These are phyloP conservation scores for Lochmaea capreae DNA, from an alignment of 2,888 invertebrate species.

Conservation along the genomic window DNA sequence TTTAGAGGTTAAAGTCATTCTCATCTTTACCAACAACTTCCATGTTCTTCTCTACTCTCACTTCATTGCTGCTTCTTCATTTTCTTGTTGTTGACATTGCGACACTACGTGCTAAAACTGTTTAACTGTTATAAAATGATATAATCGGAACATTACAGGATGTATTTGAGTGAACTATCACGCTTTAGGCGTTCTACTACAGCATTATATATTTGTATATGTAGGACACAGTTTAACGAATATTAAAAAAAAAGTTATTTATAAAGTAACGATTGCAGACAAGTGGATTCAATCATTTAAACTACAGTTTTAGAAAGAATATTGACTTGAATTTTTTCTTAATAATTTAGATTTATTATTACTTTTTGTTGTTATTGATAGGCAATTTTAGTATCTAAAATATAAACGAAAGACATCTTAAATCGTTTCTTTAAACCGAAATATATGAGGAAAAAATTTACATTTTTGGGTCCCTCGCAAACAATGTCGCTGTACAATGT, in stretches of 20 bases:
- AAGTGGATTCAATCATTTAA: not conserved
- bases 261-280: not conserved
- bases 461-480: too few relatives aligned
- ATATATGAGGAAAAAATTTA: too few relatives aligned
- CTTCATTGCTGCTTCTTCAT: constrained; percentile 13
- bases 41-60: constrained; percentile 44
- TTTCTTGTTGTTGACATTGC: constrained; percentile 46
- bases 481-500: too few relatives aligned
- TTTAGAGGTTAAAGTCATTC: constrained; percentile 59
- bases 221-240: too few relatives aligned
- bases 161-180: not conserved
- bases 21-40: constrained; percentile 40
- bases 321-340: too few relatives aligned
- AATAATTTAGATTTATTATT: too few relatives aligned
- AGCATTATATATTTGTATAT: not conserved
- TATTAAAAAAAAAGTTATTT: not conserved
- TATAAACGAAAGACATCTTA: too few relatives aligned
- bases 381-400: too few relatives aligned
- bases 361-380: too few relatives aligned
- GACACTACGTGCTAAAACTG: constrained; percentile 38
- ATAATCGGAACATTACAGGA: constrained; percentile 6
- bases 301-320: too few relatives aligned
- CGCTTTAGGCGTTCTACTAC: not conserved
- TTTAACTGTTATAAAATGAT: constrained; percentile 20
- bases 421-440: too few relatives aligned